Conservation (phyloP, 2,113 vertebrate species). For the Oostethus manadensis region DNA sequence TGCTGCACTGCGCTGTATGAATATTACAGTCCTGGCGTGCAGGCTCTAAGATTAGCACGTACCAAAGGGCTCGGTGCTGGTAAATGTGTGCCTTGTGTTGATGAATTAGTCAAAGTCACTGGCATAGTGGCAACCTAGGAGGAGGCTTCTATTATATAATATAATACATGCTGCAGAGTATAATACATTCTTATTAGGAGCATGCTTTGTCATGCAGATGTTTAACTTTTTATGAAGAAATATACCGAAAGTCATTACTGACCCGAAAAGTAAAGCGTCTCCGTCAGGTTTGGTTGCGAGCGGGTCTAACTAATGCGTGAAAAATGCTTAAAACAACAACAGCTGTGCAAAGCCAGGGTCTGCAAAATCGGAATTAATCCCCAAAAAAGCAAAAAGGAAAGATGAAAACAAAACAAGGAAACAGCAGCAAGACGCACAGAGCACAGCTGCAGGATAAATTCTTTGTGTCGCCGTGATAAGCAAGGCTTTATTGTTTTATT, state of each 20-base stretch:
- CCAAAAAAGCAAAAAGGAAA: not conserved
- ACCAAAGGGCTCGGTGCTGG: constrained; percentile 37
- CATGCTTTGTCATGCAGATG: not conserved
- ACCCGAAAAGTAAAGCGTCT: not conserved
- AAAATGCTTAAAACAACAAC: constrained; percentile 1
- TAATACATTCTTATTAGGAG: not conserved
- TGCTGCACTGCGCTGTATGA: constrained; percentile 33
- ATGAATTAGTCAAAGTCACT: constrained; percentile 41
- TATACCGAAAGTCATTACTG: not conserved
- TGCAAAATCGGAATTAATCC: not conserved
- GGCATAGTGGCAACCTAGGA: constrained; percentile 38
- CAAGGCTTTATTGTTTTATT: too few relatives aligned
- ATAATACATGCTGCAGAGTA: constrained; percentile 7
- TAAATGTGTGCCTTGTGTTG: constrained; percentile 31
- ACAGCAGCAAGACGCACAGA: too few relatives aligned
- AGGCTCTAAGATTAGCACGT: constrained; percentile 34
- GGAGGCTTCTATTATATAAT: constrained; percentile 20
- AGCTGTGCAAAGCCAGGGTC: not conserved
- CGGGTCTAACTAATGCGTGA: not conserved
- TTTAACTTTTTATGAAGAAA: not conserved
- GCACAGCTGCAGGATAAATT: too few relatives aligned
- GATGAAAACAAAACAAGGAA: not conserved
- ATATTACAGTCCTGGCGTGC: constrained; percentile 38
- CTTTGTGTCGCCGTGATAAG: too few relatives aligned
- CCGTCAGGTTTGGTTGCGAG: not conserved